Evolutionary conservation across 2,888 invertebrate species (phyloP), one percentile per base, ranked within the genome.

Genomic region (Glyphotaelius pellucidus): DNA sequence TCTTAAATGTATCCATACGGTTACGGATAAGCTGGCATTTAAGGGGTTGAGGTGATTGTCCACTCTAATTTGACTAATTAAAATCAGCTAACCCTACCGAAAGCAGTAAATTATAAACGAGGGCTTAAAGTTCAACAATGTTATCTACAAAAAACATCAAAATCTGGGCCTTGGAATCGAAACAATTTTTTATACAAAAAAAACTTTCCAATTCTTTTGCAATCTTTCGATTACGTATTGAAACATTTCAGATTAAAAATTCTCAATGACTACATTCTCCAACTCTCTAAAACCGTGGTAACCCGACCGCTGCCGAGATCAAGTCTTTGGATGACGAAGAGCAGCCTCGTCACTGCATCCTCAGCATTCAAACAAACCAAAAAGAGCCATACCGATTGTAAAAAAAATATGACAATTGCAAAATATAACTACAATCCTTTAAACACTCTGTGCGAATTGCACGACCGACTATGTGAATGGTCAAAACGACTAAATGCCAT

Each of bases 381-480:
- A 35, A 83, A n/a, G 42, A 9, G 30, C 35, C 7, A 3, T 85
- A n/a, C 25, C 15, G 25, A 35, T 5, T 11, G 25, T 35, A 42
- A 5, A 38, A 85, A 81, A 81, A 81, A 14, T 25, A 85, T 38
- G 42, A 19, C 11, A 32, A n/a, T 25, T 38, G 42, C 14, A n/a
- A 42, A 85, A 19, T 35, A 19, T n/a, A 14, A 5, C 30, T 0
- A 30, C 67, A 52, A 88, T 52, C 32, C 86, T 30, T n/a, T 93
- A 12, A 86, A 91, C 38, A n/a, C n/a, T 11, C 30, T 93, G 79
- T 88, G 92, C 81, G 91, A 93, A 86, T 86, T 93, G 80, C 91
- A 93, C 81, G 90, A 92, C 35, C 81, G 52, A 35, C 52, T 93
- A 52, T 93, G 92, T 67, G 85, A 91, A 38, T 38, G 92, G 30